These are phyloP conservation scores for Pelochelys cantorii DNA, from an alignment of 2,797 vertebrate species.

Conservation along the genomic window DNA sequence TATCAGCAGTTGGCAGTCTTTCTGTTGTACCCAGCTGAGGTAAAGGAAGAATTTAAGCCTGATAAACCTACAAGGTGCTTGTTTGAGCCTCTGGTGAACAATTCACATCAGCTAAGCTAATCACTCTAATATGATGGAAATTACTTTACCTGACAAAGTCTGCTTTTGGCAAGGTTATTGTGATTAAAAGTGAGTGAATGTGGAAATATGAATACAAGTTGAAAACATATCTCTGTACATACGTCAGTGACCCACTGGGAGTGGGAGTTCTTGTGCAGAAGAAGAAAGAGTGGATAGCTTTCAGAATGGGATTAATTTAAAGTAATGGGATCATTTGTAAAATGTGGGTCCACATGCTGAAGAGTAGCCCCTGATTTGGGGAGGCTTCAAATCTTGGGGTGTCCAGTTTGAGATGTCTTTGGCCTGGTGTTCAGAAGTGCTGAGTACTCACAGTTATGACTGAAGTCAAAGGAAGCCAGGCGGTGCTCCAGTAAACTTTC, in stretches of 20 bases:
- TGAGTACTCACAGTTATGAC: neutral
- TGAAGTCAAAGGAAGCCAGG: neutral
- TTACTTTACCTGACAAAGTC: conserved; percentile 61
- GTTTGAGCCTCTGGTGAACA: conserved; percentile 36
- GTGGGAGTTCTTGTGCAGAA: neutral
- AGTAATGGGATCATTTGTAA: neutral
- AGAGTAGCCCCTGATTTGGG: neutral
- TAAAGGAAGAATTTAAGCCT: conserved; percentile 38
- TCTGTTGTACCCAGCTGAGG: conserved; percentile 10
- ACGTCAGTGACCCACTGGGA: neutral
- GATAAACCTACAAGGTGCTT: conserved; percentile 1
- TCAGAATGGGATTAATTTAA: neutral
- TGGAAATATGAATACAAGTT: conserved; percentile 17
- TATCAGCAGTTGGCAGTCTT: neutral
- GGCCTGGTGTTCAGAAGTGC: neutral
- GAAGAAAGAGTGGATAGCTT: neutral
- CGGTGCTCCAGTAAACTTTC: neutral
- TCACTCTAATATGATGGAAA: conserved; percentile 63
- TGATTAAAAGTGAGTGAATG: conserved; percentile 48
- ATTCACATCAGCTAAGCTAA: conserved; percentile 33
- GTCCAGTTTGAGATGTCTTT: neutral
- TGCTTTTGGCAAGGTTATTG: conserved; percentile 60
- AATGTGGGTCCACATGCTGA: neutral
- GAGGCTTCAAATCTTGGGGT: neutral
- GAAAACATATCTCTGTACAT: neutral